These are phyloP conservation scores for Silvanus unidentatus DNA, from an alignment of 2,888 invertebrate genomes.

Conservation along the genomic window DNA sequence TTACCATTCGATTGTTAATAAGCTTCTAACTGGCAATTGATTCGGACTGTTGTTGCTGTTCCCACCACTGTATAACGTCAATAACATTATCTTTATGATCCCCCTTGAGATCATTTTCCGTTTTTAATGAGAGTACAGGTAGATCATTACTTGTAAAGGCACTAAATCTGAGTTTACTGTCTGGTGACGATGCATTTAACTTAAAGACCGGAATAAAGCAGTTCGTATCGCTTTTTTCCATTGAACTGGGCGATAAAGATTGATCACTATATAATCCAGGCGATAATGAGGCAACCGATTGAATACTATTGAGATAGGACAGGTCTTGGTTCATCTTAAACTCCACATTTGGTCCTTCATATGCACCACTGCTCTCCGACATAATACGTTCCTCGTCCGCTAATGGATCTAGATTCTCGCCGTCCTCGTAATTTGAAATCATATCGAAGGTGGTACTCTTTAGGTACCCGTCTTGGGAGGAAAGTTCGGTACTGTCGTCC, in stretches of 20 bases:
- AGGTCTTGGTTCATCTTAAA: conserved; percentile 51
- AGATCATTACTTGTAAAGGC: conserved; percentile 20
- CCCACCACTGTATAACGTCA: conserved; percentile 54
- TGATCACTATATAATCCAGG: conserved; percentile 43
- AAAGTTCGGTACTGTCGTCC: conserved; percentile 46
- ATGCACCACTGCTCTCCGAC: conserved; percentile 43
- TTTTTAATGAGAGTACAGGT: conserved; percentile 43
- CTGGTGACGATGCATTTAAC: conserved; percentile 10
- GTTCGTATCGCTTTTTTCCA: conserved; percentile 30
- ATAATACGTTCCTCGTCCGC: conserved; percentile 47
- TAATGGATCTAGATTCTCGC: conserved; percentile 49
- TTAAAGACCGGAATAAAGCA: conserved; percentile 35
- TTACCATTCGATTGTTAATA: too few species aligned
- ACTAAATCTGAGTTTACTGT: conserved; percentile 14
- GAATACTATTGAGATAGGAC: conserved; percentile 47
- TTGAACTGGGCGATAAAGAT: conserved; percentile 41
- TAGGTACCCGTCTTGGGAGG: conserved; percentile 56
- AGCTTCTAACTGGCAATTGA: conserved; percentile 8
- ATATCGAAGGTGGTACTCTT: conserved; percentile 56
- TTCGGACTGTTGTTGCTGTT: conserved; percentile 33
- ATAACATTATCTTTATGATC: conserved; percentile 50
- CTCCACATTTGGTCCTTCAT: conserved; percentile 51
- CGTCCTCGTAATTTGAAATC: conserved; percentile 57
- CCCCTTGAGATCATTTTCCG: conserved; percentile 29
- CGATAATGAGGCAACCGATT: conserved; percentile 37